A percentile compares a stretch with the other conserved stretches of the same genome.
phyloP scores from a whole-genome alignment of 92 coral and sea anemone species.

The Actinostola sp. region DNA sequence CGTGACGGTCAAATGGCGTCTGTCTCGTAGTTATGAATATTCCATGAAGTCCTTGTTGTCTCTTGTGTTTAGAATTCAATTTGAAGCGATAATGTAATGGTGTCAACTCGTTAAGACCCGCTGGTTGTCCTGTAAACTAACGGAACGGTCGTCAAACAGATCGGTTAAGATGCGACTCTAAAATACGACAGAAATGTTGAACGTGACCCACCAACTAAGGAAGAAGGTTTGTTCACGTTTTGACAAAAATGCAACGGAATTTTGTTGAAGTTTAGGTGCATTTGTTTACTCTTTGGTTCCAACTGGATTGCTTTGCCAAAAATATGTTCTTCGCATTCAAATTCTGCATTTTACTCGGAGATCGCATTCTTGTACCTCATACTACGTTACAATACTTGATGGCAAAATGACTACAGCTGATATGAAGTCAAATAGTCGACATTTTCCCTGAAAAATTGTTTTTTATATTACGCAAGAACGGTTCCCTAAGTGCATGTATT shows the following conservation, averaged over 20 bases:
- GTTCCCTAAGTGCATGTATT: not conserved
- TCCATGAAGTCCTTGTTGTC: constrained; percentile 38
- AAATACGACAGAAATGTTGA: constrained; percentile 62
- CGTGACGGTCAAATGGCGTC: constrained; percentile 71
- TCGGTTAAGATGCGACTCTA: not conserved
- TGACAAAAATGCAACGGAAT: not conserved
- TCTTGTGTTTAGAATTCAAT: constrained; percentile 44
- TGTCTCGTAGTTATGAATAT: constrained; percentile 61
- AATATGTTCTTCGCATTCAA: not conserved
- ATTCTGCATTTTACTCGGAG: not conserved
- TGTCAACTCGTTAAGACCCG: constrained; percentile 13
- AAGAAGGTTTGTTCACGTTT: constrained; percentile 67
- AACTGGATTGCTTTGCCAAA: not conserved
- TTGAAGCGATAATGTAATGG: constrained; percentile 37
- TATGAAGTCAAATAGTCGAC: no score
- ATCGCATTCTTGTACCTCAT: not conserved
- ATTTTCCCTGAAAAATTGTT: no score
- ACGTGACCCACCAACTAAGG: constrained; percentile 89
- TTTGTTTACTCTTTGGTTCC: constrained; percentile 45
- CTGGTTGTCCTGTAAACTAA: constrained; percentile 5
- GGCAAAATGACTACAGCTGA: no score
- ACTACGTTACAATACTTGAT: no score
- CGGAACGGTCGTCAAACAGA: not conserved
- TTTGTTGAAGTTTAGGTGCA: not conserved
- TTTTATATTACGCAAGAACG: not conserved